Conservation (phyloP, 2,888 invertebrate genomes). For the Drosophila trichaetosa region DNA sequence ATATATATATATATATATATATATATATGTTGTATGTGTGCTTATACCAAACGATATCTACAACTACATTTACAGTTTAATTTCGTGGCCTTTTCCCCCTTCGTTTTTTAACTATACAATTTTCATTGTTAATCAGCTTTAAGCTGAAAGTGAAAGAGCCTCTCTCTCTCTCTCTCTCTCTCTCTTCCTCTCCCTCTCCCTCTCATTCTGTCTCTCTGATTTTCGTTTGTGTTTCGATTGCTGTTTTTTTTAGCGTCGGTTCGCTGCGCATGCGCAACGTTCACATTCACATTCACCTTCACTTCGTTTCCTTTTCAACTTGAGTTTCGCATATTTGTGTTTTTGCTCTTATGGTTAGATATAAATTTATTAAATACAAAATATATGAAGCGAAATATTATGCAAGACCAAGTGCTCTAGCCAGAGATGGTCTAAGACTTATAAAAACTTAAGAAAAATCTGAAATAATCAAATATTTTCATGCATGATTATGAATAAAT, state of each 20-base stretch:
- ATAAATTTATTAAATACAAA: background rate
- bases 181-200: background rate
- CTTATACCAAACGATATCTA: background rate
- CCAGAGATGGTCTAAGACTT: slow-evolving; percentile 1
- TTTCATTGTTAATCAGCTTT: slow-evolving; percentile 22
- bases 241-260: slow-evolving; percentile 24
- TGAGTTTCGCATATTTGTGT: slow-evolving; percentile 42
- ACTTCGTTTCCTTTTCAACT: slow-evolving; percentile 30
- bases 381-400: slow-evolving; percentile 26
- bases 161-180: background rate
- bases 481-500: background rate
- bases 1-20: background rate
- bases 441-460: background rate
- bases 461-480: background rate
- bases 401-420: slow-evolving; percentile 43
- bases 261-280: slow-evolving; percentile 62
- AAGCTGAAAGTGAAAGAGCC: slow-evolving; percentile 55
- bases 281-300: slow-evolving; percentile 71
- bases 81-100: slow-evolving; percentile 13
- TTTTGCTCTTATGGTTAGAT: slow-evolving; percentile 19
- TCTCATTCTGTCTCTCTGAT: background rate
- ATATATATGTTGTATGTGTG: background rate
- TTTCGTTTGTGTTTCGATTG: background rate
- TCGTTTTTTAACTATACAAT: slow-evolving; percentile 1
- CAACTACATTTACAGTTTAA: slow-evolving; percentile 5